phyloP scores from a whole-genome alignment of 2,113 vertebrate species.

The Protobothrops flavoviridis region DNA sequence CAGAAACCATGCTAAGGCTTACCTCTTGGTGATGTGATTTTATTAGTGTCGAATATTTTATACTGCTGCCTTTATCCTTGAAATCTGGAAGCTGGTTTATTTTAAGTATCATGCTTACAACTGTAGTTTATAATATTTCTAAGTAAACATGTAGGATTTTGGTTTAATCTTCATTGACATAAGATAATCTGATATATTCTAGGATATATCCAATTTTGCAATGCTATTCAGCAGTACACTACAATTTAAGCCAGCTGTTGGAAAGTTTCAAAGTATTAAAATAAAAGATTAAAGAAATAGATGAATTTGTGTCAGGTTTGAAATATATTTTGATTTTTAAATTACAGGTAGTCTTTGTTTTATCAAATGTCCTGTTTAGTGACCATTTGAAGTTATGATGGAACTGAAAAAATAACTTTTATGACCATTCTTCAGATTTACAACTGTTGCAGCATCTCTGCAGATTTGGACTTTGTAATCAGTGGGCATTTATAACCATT shows the following conservation, averaged over 20 bases:
- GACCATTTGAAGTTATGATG: background rate
- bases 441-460: background rate
- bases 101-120: background rate
- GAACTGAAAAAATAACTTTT: background rate
- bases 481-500: background rate
- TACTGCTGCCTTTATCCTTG: background rate
- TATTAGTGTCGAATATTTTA: background rate
- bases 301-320: slow-evolving; percentile 11
- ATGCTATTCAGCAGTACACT: slow-evolving; percentile 1
- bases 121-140: background rate
- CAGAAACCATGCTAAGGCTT: background rate
- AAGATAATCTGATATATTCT: background rate
- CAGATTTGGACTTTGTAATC: background rate
- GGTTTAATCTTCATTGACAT: background rate
- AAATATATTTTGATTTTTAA: slow-evolving; percentile 14
- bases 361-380: background rate
- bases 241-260: background rate
- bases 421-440: background rate
- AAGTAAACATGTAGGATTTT: background rate
- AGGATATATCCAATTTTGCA: slow-evolving; percentile 14
- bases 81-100: background rate
- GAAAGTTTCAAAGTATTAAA: slow-evolving; percentile 15
- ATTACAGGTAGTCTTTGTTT: background rate
- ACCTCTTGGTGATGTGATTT: background rate
- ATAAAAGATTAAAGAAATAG: background rate